phyloP scores from a whole-genome alignment of 2,797 vertebrate species.

The Huso huso region DNA sequence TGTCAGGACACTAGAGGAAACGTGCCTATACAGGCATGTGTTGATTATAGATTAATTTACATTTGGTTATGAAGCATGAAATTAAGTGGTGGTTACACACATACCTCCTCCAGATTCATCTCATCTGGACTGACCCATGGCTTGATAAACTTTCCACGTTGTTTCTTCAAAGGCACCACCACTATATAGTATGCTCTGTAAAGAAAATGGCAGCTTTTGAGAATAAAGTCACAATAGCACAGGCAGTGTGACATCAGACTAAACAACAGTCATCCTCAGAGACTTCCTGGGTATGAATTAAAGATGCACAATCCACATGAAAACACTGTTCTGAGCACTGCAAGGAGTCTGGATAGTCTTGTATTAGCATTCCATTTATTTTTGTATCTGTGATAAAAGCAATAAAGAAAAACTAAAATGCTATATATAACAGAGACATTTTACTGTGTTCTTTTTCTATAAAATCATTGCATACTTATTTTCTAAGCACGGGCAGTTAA shows the following conservation, averaged over 20 bases:
- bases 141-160: conserved; percentile 91
- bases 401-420: conserved; percentile 1
- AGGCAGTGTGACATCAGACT: background rate
- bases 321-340: too few relatives aligned
- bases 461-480: conserved; percentile 22
- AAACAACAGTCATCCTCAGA: background rate
- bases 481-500: conserved; percentile 28
- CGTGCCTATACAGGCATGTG: background rate
- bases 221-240: conserved; percentile 12
- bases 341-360: too few relatives aligned
- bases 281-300: too few relatives aligned
- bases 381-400: background rate
- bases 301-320: too few relatives aligned
- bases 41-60: background rate
- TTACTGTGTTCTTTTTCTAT: background rate
- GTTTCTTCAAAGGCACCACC: conserved; percentile 95
- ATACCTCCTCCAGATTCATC: conserved; percentile 97
- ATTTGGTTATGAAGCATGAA: background rate
- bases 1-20: too few relatives aligned
- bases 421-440: conserved; percentile 1
- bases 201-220: conserved; percentile 30
- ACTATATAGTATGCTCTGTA: conserved; percentile 92
- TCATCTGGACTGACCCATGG: conserved; percentile 94
- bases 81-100: conserved; percentile 10
- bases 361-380: too few relatives aligned